These are phyloP conservation scores for Natator depressus DNA, from an alignment of 2,113 vertebrate genomes.

Conservation along the genomic window DNA sequence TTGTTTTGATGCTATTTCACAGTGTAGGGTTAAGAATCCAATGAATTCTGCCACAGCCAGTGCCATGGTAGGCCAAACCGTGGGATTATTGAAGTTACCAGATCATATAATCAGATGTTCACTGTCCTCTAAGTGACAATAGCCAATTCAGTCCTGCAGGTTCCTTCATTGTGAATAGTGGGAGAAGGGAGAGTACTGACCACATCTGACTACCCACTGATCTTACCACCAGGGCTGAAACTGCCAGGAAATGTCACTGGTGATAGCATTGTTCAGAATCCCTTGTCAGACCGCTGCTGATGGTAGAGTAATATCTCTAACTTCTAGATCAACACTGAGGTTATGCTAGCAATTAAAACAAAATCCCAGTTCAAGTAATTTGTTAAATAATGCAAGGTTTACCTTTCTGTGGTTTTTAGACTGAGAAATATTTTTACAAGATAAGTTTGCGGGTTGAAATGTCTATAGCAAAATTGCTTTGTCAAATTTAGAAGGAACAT, in stretches of 20 bases:
- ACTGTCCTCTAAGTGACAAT: constrained; percentile 2
- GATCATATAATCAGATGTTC: background rate
- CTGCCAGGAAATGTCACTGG: background rate
- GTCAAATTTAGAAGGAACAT: background rate
- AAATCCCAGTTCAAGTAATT: background rate
- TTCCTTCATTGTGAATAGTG: background rate
- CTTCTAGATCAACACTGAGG: background rate
- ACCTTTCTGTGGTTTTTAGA: background rate
- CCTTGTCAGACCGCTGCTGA: background rate
- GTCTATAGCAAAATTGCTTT: background rate
- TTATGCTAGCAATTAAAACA: background rate
- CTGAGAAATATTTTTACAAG: background rate
- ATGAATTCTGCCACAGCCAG: background rate
- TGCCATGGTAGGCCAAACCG: background rate
- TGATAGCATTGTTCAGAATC: background rate
- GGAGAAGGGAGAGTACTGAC: background rate
- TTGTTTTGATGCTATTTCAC: background rate
- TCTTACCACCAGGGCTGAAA: background rate
- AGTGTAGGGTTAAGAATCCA: background rate
- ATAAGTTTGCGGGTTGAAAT: background rate
- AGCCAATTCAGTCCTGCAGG: background rate
- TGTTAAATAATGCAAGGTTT: background rate
- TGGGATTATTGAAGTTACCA: background rate
- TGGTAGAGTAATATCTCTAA: background rate
- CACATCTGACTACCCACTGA: background rate